Percentiles rank a stretch among this genome's conserved stretches.
Evolutionary conservation across 2,113 vertebrate genomes (phyloP).

Genomic region (Gopherus evgoodei): DNA sequence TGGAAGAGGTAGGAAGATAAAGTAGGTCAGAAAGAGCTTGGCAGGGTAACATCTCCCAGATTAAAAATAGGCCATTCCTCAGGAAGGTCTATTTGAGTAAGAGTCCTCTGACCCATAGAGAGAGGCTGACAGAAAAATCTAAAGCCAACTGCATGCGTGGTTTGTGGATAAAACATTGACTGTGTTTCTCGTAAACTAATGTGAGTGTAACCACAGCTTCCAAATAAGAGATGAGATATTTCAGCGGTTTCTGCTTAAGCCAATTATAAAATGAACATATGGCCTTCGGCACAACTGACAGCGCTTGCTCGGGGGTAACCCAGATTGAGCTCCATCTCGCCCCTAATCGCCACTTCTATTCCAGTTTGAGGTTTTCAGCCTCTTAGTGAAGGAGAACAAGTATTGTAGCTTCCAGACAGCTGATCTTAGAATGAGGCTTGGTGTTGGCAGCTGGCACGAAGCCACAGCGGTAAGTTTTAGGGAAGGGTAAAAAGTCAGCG

Average conservation of each 20-base stretch:
- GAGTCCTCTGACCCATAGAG: fast-evolving
- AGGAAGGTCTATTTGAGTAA: fast-evolving
- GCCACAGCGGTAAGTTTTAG: background rate
- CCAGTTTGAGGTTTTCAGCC: background rate
- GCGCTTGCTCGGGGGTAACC: background rate
- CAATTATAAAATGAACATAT: background rate
- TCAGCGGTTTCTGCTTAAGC: background rate
- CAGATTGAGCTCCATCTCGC: background rate
- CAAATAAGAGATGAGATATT: background rate
- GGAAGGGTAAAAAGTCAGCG: background rate
- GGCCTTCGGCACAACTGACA: background rate
- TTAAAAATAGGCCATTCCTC: background rate
- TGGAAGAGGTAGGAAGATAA: background rate
- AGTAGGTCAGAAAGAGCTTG: background rate
- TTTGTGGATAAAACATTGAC: background rate
- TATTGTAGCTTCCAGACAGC: background rate
- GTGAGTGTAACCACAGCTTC: background rate
- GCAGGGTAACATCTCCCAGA: too few species aligned
- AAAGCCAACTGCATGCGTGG: background rate
- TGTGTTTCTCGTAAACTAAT: fast-evolving
- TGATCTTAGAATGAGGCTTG: background rate
- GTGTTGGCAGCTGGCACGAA: background rate
- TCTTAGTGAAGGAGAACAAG: background rate
- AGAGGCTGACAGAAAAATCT: fast-evolving
- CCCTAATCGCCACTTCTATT: background rate